Conservation (phyloP, 2,888 invertebrate genomes). For the Xiphydria camelus region DNA sequence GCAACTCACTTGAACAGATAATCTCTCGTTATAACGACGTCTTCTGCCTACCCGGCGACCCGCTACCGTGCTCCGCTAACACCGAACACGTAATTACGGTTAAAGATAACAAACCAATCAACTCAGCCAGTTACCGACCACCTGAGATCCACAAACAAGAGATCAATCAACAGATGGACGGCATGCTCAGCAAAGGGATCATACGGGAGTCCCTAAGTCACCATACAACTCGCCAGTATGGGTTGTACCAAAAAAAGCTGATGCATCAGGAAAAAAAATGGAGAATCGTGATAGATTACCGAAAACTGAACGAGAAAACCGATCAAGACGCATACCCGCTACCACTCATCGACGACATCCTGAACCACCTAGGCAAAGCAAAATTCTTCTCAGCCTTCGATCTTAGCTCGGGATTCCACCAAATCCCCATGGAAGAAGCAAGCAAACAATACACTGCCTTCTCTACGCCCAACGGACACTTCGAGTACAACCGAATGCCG, state of each 20-base stretch:
- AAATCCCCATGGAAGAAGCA: conserved; percentile 20
- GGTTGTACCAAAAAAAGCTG: conserved; percentile 11
- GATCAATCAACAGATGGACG: neutral
- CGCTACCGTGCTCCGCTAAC: neutral
- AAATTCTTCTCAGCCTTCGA: conserved; percentile 23
- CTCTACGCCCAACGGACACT: conserved; percentile 18
- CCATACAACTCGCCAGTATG: conserved; percentile 7
- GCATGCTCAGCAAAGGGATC: neutral
- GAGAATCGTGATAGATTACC: conserved; percentile 11
- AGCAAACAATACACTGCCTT: conserved; percentile 27
- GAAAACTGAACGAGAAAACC: conserved; percentile 11
- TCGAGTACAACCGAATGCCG: conserved; percentile 23
- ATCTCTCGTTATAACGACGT: neutral
- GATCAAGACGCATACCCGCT: conserved; percentile 16
- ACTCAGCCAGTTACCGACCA: conserved; percentile 1
- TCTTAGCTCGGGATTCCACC: conserved; percentile 24
- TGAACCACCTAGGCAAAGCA: conserved; percentile 19
- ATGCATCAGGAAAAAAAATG: conserved; percentile 11
- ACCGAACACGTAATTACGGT: neutral
- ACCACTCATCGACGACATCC: conserved; percentile 22
- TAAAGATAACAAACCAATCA: neutral
- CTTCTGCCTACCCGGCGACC: neutral
- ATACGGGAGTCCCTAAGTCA: conserved; percentile 1
- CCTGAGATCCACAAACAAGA: conserved; percentile 6
- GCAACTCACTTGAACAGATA: neutral